Evolutionary conservation across 1,140 invertebrate genomes (phyloP).

Genomic region (Drosophila ohnishii): DNA sequence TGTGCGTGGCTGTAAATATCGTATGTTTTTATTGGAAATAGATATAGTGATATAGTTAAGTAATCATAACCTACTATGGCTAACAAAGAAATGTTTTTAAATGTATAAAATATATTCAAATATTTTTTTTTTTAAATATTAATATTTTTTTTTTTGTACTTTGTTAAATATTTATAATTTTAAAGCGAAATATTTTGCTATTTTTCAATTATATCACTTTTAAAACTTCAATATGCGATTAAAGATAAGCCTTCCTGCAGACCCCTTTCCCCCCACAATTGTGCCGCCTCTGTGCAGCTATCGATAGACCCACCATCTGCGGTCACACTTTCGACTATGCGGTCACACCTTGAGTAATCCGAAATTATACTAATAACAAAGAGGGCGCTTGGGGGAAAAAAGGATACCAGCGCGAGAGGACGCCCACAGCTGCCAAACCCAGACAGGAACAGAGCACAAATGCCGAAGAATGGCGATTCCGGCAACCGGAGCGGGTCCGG

Average conservation of each 20-base stretch:
- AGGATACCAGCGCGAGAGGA: conserved; percentile 29
- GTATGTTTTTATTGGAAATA: background rate
- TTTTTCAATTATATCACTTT: too few species aligned
- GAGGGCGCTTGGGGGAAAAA: conserved; percentile 19
- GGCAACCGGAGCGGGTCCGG: conserved; percentile 53
- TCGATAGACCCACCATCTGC: background rate
- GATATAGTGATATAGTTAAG: background rate
- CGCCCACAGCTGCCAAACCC: conserved; percentile 22
- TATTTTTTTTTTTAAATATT: too few species aligned
- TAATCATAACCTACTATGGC: background rate
- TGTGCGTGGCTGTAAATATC: background rate
- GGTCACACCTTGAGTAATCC: conserved; percentile 33
- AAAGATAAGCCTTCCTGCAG: background rate
- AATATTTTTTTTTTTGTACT: too few species aligned
- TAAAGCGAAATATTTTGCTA: too few species aligned
- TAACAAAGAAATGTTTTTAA: background rate
- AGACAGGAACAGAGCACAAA: conserved; percentile 54
- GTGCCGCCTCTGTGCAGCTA: background rate
- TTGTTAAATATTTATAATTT: too few species aligned
- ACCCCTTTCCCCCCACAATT: background rate
- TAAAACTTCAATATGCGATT: background rate
- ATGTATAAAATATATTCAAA: too few species aligned
- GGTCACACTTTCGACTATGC: conserved; percentile 9
- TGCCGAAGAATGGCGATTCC: conserved; percentile 73
- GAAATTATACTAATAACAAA: conserved; percentile 40